Base-by-base conservation (phyloP, 2,888 invertebrate species). In the Ernsta delagoae region DNA sequence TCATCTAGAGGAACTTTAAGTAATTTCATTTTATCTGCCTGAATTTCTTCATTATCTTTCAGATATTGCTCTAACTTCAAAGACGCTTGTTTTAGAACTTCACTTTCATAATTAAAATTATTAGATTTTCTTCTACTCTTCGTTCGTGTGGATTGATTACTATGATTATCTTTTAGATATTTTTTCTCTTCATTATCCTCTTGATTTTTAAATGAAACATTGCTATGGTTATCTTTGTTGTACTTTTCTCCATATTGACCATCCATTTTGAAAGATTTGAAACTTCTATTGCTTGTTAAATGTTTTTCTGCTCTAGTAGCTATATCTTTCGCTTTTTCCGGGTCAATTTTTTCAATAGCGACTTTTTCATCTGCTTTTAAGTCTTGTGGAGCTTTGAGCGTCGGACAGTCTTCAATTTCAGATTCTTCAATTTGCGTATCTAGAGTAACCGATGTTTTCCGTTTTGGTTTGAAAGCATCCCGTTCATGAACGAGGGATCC, bases 91-190 rank as follows among this genome's bases (percentile, higher is more conserved):
- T 94, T 94, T 57, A 94, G 82, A 11, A 94, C 94, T 78, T 95
- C 95, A 72, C 92, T 95, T 79, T 95, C 95, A 34, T 93, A 92
- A 77, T 94, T 94, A 72, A 95, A 95, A 73, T 95, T 94, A 74
- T 95, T 95, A 0, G 94, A 92, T 76, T 92, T 92, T 71, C 85
- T 80, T 73, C 92, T 85, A 65, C 86, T 74, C 71, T 79, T 84
- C 31, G 85, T 86, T 24, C 86, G 83, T 71, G 78, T 79, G 0
- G 92, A 92, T 65, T 92, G 92, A 78, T 91, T 92, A 69, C 92
- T 93, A 64, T 89, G 91, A 74, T 89, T 93, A 72, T 93, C 92
- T 83, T 85, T 90, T 43, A 91, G 78, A 75, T 92, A 90, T 75
- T 93, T 86, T 56, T 79, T 88, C 70, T 94, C 94, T 7, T 93